These are phyloP conservation scores for Phalacrocorax pelagicus DNA, from an alignment of 2,113 vertebrate species.

Conservation along the genomic window DNA sequence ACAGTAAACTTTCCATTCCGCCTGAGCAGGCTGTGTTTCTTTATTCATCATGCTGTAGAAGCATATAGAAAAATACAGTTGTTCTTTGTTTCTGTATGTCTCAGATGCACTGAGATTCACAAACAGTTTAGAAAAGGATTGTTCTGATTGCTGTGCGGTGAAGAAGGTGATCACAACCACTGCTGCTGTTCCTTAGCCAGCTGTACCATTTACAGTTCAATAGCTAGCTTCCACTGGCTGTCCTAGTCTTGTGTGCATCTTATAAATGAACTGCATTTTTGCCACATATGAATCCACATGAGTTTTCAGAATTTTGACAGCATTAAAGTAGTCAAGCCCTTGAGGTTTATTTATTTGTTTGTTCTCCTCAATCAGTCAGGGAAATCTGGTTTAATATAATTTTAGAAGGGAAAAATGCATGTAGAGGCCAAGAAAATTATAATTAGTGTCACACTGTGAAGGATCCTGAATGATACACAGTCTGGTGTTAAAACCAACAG, in stretches of 20 bases:
- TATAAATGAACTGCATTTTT: not conserved
- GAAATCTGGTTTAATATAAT: not conserved
- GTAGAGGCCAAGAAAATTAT: not conserved
- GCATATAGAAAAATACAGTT: not conserved
- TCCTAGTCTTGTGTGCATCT: not conserved
- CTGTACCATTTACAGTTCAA: not conserved
- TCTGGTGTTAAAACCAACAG: not conserved
- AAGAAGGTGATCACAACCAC: not conserved
- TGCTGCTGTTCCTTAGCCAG: not conserved
- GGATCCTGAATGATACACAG: not conserved
- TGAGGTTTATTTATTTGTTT: not conserved
- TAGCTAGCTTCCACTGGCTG: not conserved
- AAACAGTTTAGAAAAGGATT: not conserved
- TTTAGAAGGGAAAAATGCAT: not conserved
- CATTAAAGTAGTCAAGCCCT: not conserved
- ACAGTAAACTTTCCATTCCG: not conserved
- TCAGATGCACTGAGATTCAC: not conserved
- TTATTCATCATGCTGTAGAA: not conserved
- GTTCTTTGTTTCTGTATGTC: not conserved
- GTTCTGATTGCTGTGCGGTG: not conserved
- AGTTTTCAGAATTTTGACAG: not conserved
- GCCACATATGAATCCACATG: rapidly evolving
- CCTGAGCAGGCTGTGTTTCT: not conserved
- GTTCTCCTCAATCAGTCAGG: not conserved
- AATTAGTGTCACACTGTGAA: not conserved